Percentiles rank a stretch among this genome's conserved stretches.
Evolutionary conservation across 2,797 vertebrate species (phyloP).

Genomic region (Eupleurogrammus muticus): DNA sequence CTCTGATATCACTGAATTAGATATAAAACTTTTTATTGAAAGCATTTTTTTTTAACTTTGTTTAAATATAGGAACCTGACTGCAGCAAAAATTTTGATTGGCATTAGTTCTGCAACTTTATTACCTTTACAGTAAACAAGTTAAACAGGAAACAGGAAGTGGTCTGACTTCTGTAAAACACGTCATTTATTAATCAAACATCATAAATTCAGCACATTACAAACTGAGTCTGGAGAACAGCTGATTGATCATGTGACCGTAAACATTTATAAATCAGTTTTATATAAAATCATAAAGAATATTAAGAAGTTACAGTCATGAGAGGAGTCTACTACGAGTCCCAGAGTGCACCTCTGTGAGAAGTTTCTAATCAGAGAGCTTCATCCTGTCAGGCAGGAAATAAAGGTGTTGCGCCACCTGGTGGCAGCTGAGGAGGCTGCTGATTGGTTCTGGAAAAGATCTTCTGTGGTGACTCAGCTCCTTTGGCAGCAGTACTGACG

Average conservation of each 20-base stretch:
- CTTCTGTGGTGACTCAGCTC: slow-evolving; percentile 7
- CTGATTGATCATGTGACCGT: background rate
- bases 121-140: background rate
- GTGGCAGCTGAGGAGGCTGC: slow-evolving; percentile 8
- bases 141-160: background rate
- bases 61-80: too few species aligned
- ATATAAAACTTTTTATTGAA: too few species aligned
- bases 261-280: background rate
- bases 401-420: background rate
- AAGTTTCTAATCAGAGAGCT: background rate
- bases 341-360: slow-evolving; percentile 15
- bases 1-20: too few species aligned
- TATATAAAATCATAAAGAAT: background rate
- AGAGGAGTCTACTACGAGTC: background rate
- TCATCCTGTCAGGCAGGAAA: slow-evolving; percentile 5
- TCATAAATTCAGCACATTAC: slow-evolving; percentile 1
- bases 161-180: slow-evolving; percentile 33
- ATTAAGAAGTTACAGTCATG: background rate
- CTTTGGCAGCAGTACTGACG: background rate
- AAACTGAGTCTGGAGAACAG: too few species aligned
- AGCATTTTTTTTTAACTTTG: too few species aligned
- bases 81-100: too few species aligned
- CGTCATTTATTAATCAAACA: slow-evolving; percentile 33
- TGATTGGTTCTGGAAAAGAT: background rate
- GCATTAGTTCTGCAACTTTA: background rate